Evolutionary conservation across 2,888 invertebrate genomes (phyloP).

Genomic region (Chouioia cunea): DNA sequence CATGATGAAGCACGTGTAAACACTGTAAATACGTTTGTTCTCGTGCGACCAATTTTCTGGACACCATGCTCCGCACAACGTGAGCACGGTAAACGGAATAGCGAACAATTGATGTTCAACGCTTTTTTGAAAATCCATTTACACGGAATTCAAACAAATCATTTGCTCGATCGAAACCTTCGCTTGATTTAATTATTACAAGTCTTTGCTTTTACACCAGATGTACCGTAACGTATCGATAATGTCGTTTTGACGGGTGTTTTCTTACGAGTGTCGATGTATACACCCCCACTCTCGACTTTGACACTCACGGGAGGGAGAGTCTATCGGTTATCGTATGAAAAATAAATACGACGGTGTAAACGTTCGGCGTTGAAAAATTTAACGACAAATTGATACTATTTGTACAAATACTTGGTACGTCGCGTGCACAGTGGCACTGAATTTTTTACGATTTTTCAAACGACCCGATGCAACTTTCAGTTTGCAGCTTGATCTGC

Average conservation of each 20-base stretch:
- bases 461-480: no score
- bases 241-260: neutral
- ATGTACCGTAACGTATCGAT: neutral
- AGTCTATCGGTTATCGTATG: neutral
- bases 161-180: no score
- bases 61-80: constrained; percentile 34
- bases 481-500: no score
- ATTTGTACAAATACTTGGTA: no score
- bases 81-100: constrained; percentile 31
- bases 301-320: neutral
- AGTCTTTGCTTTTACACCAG: no score
- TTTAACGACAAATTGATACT: neutral
- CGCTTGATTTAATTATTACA: no score
- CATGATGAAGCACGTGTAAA: constrained; percentile 1
- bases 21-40: constrained; percentile 25
- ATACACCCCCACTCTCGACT: constrained; percentile 9
- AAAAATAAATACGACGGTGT: constrained; percentile 3
- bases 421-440: no score
- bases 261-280: neutral
- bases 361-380: neutral
- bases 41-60: constrained; percentile 18
- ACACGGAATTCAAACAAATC: no score
- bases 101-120: constrained; percentile 30
- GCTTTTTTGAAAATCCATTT: constrained; percentile 28
- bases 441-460: no score